Conservation (phyloP, 2,113 vertebrate genomes). For the Menidia beryllina region DNA sequence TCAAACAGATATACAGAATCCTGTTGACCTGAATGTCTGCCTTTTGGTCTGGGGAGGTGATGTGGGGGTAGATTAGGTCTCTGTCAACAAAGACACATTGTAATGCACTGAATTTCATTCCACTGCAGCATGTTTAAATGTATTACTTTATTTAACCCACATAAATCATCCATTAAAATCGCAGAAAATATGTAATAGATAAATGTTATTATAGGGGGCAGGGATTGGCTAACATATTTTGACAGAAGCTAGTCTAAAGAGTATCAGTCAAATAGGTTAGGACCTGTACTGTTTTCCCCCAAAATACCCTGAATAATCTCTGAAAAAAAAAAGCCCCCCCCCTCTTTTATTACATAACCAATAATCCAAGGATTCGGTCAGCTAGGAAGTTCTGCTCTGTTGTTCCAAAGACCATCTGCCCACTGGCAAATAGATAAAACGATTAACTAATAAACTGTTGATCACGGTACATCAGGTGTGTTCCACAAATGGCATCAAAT, state of each 20-base stretch:
- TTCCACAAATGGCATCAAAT: conserved; percentile 21
- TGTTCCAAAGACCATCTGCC: not conserved
- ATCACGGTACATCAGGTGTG: conserved; percentile 28
- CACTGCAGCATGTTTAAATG: no score
- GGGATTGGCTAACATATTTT: no score
- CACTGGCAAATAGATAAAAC: conserved; percentile 10
- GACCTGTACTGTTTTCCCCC: not conserved
- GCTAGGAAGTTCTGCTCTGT: not conserved
- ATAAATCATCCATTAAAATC: not conserved
- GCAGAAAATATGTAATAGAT: no score
- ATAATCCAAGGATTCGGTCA: not conserved
- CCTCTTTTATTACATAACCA: not conserved
- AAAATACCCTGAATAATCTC: no score
- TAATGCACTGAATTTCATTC: no score
- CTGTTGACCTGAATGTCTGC: not conserved
- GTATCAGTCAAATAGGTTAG: not conserved
- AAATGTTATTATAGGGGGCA: no score
- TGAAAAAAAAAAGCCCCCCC: no score
- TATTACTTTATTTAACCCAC: no score
- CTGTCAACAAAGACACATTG: no score
- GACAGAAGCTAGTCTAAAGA: not conserved
- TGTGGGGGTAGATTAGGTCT: no score
- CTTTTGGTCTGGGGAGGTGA: no score
- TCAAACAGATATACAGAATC: no score
- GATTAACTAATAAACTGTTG: conserved; percentile 9